Percentiles rank a stretch among this genome's conserved stretches.
These are phyloP conservation scores for Drosophila pseudoananassae DNA, from an alignment of 1,140 invertebrate genomes.

Conservation along the genomic window DNA sequence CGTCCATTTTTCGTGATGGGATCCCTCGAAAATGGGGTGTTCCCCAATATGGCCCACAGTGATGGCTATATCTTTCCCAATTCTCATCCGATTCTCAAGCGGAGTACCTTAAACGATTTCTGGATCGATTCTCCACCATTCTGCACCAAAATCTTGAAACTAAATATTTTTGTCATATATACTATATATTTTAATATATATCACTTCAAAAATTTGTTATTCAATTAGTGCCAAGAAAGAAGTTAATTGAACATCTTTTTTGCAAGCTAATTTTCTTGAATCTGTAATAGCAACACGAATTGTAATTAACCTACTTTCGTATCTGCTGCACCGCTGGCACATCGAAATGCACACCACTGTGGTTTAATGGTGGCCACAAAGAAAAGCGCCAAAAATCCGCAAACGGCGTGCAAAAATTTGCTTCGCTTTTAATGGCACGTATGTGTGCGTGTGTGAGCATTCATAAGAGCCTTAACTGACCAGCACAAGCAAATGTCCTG, in stretches of 20 bases:
- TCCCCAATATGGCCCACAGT: too few species aligned
- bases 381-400: conserved; percentile 48
- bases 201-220: too few species aligned
- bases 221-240: background rate
- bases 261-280: conserved; percentile 21
- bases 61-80: too few species aligned
- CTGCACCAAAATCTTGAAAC: too few species aligned
- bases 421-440: conserved; percentile 66
- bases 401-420: conserved; percentile 65
- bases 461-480: conserved; percentile 66
- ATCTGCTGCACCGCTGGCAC: conserved; percentile 44
- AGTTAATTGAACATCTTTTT: background rate
- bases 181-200: too few species aligned
- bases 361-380: conserved; percentile 28
- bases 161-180: too few species aligned
- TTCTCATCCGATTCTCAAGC: too few species aligned
- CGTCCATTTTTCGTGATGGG: too few species aligned
- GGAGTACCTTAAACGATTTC: too few species aligned
- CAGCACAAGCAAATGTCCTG: conserved; percentile 37
- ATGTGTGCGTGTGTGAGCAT: conserved; percentile 35
- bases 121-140: too few species aligned
- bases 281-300: conserved; percentile 31
- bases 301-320: conserved; percentile 74
- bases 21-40: too few species aligned
- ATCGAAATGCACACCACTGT: conserved; percentile 23